Evolutionary conservation across 2,888 invertebrate species (phyloP), one percentile per base, ranked within the genome.

Genomic region (Parapristionchus giblindavisi): DNA sequence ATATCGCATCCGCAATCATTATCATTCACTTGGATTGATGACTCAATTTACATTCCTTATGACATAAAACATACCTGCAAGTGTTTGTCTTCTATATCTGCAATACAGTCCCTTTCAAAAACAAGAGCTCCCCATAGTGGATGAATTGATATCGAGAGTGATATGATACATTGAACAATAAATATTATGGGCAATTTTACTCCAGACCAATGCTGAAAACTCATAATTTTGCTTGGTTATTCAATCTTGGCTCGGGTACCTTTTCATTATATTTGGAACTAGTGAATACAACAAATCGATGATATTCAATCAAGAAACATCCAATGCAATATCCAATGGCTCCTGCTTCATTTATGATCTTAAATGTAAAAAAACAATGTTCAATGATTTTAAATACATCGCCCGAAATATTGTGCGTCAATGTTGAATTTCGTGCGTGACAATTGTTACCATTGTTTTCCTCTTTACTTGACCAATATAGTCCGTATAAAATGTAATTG

Each of bases 241-340:
- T 27, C 29, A 32, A 34, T 8, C n/a, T n/a, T n/a, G n/a, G n/a
- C n/a, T n/a, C n/a, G n/a, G n/a, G n/a, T 6, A 34, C 60, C 21
- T 60, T 34, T 34, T 60, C 60, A 34, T 21, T 11, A 8, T 21
- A n/a, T 0, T 14, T 14, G 36, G 34, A 17, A 21, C 14, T 21
- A 1, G 34, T 17, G 3, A 60, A 21, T 0, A 60, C 60, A 6
- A 36, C 1, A 24, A 60, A 60, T 36, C 60, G n/a, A 14, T 60
- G 60, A 36, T 36, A 11, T 60, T 60, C 60, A 14, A 60, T 60
- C 2, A 60, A 21, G 3, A 60, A 11, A n/a, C 60, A 60, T n/a
- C 60, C 60, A 5, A 29, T 32, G 60, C 34, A 36, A n/a, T 36
- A 60, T 36, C 34, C 34, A 14, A 60, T 36, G 1, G 60, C 34